A percentile compares a stretch with the other conserved stretches of the same genome.
phyloP scores from a whole-genome alignment of 2,113 vertebrate species.

The Actinemys pallida region DNA sequence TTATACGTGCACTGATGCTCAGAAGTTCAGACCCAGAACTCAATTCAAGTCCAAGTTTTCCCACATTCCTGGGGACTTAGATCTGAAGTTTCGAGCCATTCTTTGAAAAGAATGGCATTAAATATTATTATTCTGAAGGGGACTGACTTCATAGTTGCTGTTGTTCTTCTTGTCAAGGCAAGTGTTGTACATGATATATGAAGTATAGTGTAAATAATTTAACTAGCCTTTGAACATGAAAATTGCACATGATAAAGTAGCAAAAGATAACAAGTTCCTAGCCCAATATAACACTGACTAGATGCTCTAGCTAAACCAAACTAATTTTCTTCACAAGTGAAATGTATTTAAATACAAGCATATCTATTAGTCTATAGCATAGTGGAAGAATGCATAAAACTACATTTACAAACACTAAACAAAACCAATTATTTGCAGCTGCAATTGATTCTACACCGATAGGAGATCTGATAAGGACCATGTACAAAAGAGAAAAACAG shows the following conservation, averaged over 20 bases:
- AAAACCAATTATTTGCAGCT: neutral
- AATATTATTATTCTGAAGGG: neutral
- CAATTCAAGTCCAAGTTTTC: fast-evolving
- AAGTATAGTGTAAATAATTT: constrained; percentile 72
- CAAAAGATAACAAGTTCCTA: constrained; percentile 59
- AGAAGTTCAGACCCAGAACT: neutral
- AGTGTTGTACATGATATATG: constrained; percentile 66
- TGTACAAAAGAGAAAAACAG: neutral
- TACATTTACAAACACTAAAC: neutral
- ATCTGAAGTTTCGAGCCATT: neutral
- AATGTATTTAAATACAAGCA: neutral
- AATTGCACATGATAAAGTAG: constrained; percentile 61
- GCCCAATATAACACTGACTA: constrained; percentile 48
- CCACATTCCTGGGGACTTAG: neutral
- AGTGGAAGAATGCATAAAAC: neutral
- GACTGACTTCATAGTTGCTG: constrained; percentile 42
- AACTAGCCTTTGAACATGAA: constrained; percentile 68
- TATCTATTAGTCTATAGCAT: neutral
- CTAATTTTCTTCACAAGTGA: neutral
- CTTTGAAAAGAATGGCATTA: neutral
- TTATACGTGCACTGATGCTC: neutral
- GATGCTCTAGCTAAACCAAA: constrained; percentile 46
- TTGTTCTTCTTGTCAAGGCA: constrained; percentile 46
- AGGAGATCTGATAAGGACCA: neutral
- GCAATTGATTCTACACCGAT: neutral